Evolutionary conservation across 2,113 vertebrate species (phyloP), one percentile per base, ranked within the genome.

Genomic region (Craseonycteris thonglongyai): DNA sequence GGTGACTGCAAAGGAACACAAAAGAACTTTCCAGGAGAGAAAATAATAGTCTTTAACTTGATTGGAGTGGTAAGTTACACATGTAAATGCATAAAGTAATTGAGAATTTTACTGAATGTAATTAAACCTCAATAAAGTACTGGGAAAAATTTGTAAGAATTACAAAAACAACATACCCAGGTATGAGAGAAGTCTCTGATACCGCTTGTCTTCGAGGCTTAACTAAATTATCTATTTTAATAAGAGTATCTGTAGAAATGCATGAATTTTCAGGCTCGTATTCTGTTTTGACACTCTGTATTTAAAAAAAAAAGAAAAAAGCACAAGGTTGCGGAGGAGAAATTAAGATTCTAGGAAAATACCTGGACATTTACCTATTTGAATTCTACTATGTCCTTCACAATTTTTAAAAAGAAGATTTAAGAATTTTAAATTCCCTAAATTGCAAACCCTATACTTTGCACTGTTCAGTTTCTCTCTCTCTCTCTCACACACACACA

Each of bases 281-380:
- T 96, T 97, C 96, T 89, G 71, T 22, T 94, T 85, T 69, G 94
- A 88, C 3, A 84, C 98, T 93, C 98, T 99, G 45, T 96, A 72
- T 59, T 51, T n/a, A 66, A 97, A 92, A 95, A 97, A 96, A 22
- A 51, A 51, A 51, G 3, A 51, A 51, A 96, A 78, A 92, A 33
- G 83, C 69, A 26, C 3, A 71, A 6, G 56, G 58, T 30, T 2
- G 14, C 10, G 0, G 14, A 76, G 40, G 72, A 83, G 93, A 96
- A 68, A 84, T 69, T 94, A 94, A 54, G 35, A 85, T 16, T 86
- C 59, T 65, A 63, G 66, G 58, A 91, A 88, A 91, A 42, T 7
- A 78, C 24, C 45, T 3, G 24, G 54, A 88, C 24, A 88, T 81
- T 88, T 83, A 84, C 15, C 11, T 35, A 54, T 9, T 10, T 59